Base-by-base conservation (phyloP, 2,797 vertebrate species). In the Chelon labrosus region DNA sequence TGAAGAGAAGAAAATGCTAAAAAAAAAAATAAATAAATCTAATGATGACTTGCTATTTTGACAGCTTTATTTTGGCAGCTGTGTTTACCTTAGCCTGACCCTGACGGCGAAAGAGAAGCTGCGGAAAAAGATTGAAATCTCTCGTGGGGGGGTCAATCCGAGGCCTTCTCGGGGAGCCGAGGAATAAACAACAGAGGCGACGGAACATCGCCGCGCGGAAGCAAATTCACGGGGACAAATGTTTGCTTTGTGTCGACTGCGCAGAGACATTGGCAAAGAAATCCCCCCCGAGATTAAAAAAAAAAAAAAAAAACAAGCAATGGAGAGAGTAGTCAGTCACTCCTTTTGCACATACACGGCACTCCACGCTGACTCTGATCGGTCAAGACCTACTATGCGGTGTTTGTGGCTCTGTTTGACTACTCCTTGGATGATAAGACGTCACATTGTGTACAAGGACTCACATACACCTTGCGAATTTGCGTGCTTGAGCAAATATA, bases 231-330 rank as follows among this genome's bases (percentile, higher is more conserved):
- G 1, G 5, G 35, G 54, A 37, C 61, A 73, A 65, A 42, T 53
- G 70, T 82, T 68, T n/a, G 25, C 67, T 82, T 65, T n/a, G 38
- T 20, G 31, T 47, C n/a, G 17, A 47, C 46, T 10, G 46, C n/a
- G n/a, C 8, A 19, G 16, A 44, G 42, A 17, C 16, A 17, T 44
- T 17, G 16, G 6, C 16, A 7, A 54, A 54, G 22, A 35, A 54
- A 27, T 35, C 31, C 52, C 52, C 22, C 49, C 31, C 12, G 2
- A 41, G 46, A 56, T 9, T 7, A 25, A 16, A 59, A 58, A 65
- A 10, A 57, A 44, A 0, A 6, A 16, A 51, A 50, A 63, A 8
- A 61, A 39, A 0, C n/a, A 1, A 39, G 20, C 60, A 16, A 22
- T 3, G 11, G 41, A 47, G 53, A 16, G 62, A 50, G 16, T 46